phyloP scores from a whole-genome alignment of 2,797 vertebrate genomes.

The Cryptoprocta ferox region DNA sequence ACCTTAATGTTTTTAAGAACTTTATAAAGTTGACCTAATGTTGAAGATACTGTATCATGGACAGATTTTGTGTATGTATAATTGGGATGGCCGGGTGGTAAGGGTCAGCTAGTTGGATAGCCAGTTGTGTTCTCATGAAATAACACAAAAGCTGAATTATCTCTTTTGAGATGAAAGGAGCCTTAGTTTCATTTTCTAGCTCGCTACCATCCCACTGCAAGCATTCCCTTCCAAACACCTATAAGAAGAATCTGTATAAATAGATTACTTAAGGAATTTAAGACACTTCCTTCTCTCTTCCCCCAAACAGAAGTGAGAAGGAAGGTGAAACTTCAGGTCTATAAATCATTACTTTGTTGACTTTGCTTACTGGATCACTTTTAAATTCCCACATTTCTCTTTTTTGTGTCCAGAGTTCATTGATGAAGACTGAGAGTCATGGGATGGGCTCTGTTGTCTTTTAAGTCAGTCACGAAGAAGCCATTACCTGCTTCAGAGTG shows the following conservation, averaged over 20 bases:
- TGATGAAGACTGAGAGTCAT: neutral
- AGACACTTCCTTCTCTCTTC: neutral
- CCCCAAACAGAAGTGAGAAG: neutral
- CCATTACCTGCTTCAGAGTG: neutral
- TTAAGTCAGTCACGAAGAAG: neutral
- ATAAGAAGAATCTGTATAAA: neutral
- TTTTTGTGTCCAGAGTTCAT: neutral
- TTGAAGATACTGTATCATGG: neutral
- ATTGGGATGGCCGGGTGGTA: fast-evolving
- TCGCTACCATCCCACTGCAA: neutral
- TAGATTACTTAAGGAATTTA: neutral
- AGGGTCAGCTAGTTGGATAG: neutral
- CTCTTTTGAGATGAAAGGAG: neutral
- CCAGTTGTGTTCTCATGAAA: neutral
- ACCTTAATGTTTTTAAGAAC: neutral
- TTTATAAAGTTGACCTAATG: neutral
- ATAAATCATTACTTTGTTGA: neutral
- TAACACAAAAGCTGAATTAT: neutral
- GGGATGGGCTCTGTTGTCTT: neutral
- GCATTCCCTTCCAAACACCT: neutral
- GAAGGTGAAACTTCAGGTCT: fast-evolving
- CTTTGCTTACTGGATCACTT: neutral
- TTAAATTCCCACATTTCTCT: neutral
- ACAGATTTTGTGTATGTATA: neutral
- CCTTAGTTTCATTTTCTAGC: neutral